phyloP scores from a whole-genome alignment of 2,797 vertebrate genomes.

The Peromyscus aztecus region DNA sequence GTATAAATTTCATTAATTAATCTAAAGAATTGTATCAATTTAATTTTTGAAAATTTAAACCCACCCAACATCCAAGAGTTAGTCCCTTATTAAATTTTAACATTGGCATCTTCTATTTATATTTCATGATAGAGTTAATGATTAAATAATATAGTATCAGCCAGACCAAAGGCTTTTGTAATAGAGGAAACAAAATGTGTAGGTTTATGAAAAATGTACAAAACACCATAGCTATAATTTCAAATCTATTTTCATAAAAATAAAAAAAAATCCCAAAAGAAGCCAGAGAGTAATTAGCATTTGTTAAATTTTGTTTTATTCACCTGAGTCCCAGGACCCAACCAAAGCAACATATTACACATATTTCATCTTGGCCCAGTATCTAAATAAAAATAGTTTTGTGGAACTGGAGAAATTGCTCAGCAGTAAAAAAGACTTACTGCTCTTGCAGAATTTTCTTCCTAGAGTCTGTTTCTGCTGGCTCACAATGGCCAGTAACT shows the following conservation, averaged over 20 bases:
- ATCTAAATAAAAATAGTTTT: slow-evolving; percentile 49
- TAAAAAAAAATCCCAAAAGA: slow-evolving; percentile 18
- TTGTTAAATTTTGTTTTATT: slow-evolving; percentile 33
- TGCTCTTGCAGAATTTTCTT: neutral
- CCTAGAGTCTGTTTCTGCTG: neutral
- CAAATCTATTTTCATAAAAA: neutral
- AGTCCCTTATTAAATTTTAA: slow-evolving; percentile 23
- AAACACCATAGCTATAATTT: slow-evolving; percentile 10
- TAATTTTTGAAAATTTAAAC: slow-evolving; percentile 9
- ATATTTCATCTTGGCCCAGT: neutral
- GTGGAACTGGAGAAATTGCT: neutral
- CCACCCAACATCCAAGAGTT: neutral
- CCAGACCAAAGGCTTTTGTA: neutral
- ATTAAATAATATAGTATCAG: slow-evolving; percentile 54
- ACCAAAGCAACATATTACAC: neutral
- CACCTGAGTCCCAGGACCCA: neutral
- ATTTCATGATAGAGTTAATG: neutral
- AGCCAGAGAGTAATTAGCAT: neutral
- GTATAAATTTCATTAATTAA: slow-evolving; percentile 47
- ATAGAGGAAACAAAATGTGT: slow-evolving; percentile 8
- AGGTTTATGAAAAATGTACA: slow-evolving; percentile 37
- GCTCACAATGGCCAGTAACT: neutral
- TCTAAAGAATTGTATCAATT: slow-evolving; percentile 10
- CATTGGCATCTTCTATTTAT: neutral
- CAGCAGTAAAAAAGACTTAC: neutral